Evolutionary conservation across 92 coral and sea anemone genomes (phyloP), one percentile per base, ranked within the genome.

Genomic region (Umimayanthus kanabou): DNA sequence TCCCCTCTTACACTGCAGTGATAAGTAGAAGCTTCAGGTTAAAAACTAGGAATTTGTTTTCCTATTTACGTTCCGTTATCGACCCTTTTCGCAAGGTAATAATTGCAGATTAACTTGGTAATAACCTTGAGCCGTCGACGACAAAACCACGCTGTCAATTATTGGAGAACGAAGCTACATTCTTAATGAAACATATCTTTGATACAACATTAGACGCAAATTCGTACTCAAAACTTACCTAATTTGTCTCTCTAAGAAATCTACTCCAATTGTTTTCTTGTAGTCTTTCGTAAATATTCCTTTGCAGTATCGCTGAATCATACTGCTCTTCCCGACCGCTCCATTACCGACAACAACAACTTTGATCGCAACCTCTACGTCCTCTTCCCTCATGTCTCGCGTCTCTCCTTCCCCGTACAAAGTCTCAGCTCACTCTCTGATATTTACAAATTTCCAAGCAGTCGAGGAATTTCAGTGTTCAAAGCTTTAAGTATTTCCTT

Each of bases 321-420:
- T 97, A 33, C 99, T 97, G 85, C 99, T 97, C 53, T 97, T 97
- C 0, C 99, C 99, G 30, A 97, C 99, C 33, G 99, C 99, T 67
- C 99, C 99, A 91, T 97, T 97, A 11, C 99, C 99, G 26, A 97
- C 99, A 49, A 97, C 98, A 74, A 97, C 99, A 2, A 97, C 99
- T 82, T 97, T 97, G 76, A 97, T 97, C 73, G 99, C 99, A 20
- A 96, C 98, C 88, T 97, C 99, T n/a, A 97, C 99, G 92, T 97
- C 99, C 90, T 97, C 99, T 84, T 97, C 99, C 18, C 98, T 91
- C 99, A 97, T 97, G 64, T 18, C 91, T 83, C 4, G 25, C n/a
- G 30, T 67, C 3, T 47, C 42, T 69, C 43, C 22, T 9, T 83
- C 45, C 40, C 87, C 33, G 73, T 70, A 20, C 29, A 83, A 83